These are phyloP conservation scores for Epinephelus moara DNA, from an alignment of 2,113 vertebrate genomes.

Conservation along the genomic window DNA sequence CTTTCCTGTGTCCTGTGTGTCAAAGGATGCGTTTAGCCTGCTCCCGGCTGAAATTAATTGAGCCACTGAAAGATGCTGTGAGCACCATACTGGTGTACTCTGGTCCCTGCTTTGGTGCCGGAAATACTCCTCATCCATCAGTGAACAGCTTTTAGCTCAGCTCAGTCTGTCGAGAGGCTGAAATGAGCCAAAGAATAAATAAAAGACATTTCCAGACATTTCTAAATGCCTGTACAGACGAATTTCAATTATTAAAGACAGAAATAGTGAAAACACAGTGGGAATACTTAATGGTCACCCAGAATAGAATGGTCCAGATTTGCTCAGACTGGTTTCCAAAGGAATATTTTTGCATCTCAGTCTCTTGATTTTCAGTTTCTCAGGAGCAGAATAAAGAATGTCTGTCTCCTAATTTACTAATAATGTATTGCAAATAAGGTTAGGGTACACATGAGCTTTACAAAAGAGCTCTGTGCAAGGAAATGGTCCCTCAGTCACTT, in stretches of 20 bases:
- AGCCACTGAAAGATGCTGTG: slow-evolving; percentile 22
- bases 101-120: slow-evolving; percentile 29
- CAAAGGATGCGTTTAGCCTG: slow-evolving; percentile 28
- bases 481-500: slow-evolving; percentile 24
- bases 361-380: slow-evolving; percentile 3
- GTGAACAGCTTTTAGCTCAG: neutral
- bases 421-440: slow-evolving; percentile 6
- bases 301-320: slow-evolving; percentile 10
- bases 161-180: slow-evolving; percentile 16
- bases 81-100: neutral
- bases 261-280: slow-evolving; percentile 4
- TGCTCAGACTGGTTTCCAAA: neutral
- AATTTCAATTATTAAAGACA: slow-evolving; percentile 10
- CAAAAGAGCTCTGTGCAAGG: neutral
- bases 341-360: neutral
- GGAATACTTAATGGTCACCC: neutral
- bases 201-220: neutral
- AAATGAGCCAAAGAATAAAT: slow-evolving; percentile 38
- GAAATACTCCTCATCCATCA: slow-evolving; percentile 21
- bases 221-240: neutral
- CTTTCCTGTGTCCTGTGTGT: slow-evolving; percentile 27
- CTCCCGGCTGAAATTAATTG: slow-evolving; percentile 1
- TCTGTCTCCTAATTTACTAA: neutral
- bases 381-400: neutral
- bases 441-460: slow-evolving; percentile 1